Evolutionary conservation across 2,113 vertebrate genomes (phyloP).

Genomic region (Elaphurus davidianus): DNA sequence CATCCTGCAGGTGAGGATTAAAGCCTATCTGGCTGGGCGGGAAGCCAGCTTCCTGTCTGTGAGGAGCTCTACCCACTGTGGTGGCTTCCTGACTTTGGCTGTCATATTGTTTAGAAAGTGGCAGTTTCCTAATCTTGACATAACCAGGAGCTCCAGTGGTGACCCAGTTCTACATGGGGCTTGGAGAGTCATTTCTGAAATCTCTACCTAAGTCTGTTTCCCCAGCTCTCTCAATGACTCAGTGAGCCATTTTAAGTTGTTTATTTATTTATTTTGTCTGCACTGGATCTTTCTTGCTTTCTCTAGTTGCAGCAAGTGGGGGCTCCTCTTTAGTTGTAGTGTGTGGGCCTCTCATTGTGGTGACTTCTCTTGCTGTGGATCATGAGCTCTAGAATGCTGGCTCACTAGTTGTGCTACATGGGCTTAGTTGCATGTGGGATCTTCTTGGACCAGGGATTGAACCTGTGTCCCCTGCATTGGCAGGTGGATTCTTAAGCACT

Average conservation of each 20-base stretch:
- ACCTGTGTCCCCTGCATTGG: not conserved
- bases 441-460: not conserved
- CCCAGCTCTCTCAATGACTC: not conserved
- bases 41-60: not conserved
- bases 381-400: not conserved
- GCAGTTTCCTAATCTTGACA: not conserved
- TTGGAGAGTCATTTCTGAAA: constrained; percentile 4
- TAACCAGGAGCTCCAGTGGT: not conserved
- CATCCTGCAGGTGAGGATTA: not conserved
- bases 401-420: not conserved
- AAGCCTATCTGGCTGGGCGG: not conserved
- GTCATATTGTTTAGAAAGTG: not conserved
- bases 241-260: not conserved
- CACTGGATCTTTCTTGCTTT: not conserved
- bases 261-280: not conserved
- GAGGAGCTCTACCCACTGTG: not conserved
- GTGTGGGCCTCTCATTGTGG: not conserved
- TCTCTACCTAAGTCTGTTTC: not conserved
- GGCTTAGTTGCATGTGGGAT: not conserved
- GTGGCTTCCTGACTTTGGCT: not conserved
- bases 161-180: not conserved
- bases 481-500: not conserved
- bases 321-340: not conserved
- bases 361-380: not conserved
- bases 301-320: not conserved